Evolutionary conservation across 1,140 invertebrate species (phyloP).

Genomic region (Probaryconus sp.): DNA sequence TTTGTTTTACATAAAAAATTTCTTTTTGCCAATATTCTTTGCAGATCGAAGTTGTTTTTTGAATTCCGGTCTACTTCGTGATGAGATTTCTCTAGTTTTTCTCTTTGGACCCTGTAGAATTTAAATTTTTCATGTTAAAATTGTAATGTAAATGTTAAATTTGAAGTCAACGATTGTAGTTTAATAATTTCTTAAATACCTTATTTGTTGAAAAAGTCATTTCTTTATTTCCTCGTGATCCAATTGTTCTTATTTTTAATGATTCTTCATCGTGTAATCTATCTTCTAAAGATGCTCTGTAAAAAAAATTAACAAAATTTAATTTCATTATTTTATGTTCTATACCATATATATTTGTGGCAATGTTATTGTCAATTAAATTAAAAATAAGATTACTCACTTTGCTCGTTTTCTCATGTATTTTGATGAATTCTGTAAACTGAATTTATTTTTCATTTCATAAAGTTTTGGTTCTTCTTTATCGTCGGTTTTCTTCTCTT

Average conservation of each 20-base stretch:
- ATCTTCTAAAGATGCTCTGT: slow-evolving; percentile 84
- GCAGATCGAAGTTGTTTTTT: slow-evolving; percentile 85
- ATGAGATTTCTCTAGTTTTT: slow-evolving; percentile 31
- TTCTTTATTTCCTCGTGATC: slow-evolving; percentile 84
- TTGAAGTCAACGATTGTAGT: slow-evolving; percentile 1
- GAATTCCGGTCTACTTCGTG: slow-evolving; percentile 83
- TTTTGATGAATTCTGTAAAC: slow-evolving; percentile 77
- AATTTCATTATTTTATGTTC: slow-evolving; percentile 4
- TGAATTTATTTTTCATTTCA: slow-evolving; percentile 82
- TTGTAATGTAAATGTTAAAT: background rate
- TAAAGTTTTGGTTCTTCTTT: slow-evolving; percentile 80
- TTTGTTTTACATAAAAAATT: slow-evolving; percentile 44
- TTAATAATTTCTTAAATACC: slow-evolving; percentile 64
- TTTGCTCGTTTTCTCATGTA: slow-evolving; percentile 78
- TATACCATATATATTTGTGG: background rate
- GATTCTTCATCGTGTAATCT: slow-evolving; percentile 81
- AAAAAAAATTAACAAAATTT: slow-evolving; percentile 66
- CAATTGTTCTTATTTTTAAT: slow-evolving; percentile 79
- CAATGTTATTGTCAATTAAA: slow-evolving; percentile 26
- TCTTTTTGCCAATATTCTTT: slow-evolving; percentile 70
- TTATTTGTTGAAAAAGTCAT: slow-evolving; percentile 86
- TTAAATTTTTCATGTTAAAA: background rate
- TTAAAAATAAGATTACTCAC: slow-evolving; percentile 66
- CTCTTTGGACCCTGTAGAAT: slow-evolving; percentile 7
- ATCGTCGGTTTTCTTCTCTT: slow-evolving; percentile 66